Base-by-base conservation (phyloP, 2,113 vertebrate species). In the Planiliza haematocheilus region DNA sequence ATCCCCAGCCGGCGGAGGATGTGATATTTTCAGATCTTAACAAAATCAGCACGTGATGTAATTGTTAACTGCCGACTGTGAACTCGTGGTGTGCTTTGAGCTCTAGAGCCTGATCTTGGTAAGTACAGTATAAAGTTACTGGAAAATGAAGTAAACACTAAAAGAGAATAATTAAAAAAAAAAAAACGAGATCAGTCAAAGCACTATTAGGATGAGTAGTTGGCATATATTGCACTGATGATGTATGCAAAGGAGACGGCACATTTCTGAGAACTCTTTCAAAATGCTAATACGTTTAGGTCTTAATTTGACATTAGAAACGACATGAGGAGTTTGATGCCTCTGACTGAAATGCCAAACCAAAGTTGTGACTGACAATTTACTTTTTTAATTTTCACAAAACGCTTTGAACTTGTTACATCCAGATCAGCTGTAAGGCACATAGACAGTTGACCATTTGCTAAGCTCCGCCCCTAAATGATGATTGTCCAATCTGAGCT, bases 1-100 rank as follows among this genome's bases (percentile, higher is more conserved):
- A 60, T 65, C 78, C 63, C 56, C 66, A 67, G 75, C 42, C 37
- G 12, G 63, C 67, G 67, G 61, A 49, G 61, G 74, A 73, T 41
- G 71, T 51, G 65, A 77, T 86, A 70, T 74, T 83, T 74, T 80
- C 77, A 74, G 76, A 83, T 84, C 71, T 63, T 70, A 30, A 81
- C 52, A 65, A 72, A 81, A 66, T 51, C 51, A 79, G 67, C 80
- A 75, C 4, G 7, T 41, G 39, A 53, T 24, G 34, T 39, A 72
- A 80, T 69, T 83, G 74, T 83, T 80, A 71, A 46, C 60, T 58
- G 45, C 67, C 62, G 59, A 24, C 67, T 21, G 53, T 79, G 70
- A 81, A 76, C 60, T 48, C 17, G 4, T n/a, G 42, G 21, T 71
- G 63, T 10, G 39, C 30, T 52, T 5, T 16, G 52, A 58, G 58